Conservation (phyloP, 2,797 vertebrate genomes). For the Ceryle rudis region DNA sequence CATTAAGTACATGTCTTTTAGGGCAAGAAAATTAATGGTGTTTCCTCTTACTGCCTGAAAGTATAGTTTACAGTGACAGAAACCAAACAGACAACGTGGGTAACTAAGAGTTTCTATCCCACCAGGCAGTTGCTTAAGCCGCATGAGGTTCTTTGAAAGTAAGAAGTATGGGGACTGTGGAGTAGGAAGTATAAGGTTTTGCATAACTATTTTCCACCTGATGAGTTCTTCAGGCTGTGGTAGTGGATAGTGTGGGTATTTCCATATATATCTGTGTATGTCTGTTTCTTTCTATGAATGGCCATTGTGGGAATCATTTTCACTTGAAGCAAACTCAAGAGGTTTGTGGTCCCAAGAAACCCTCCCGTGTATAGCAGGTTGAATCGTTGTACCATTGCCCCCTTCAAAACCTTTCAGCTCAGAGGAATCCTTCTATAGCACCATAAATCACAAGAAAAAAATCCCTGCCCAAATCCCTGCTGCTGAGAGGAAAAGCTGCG, state of each 20-base stretch:
- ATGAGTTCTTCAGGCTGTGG: not conserved
- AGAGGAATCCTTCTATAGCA: not conserved
- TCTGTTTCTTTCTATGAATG: not conserved
- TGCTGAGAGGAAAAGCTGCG: not conserved
- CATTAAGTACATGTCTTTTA: not conserved
- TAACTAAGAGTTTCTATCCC: not conserved
- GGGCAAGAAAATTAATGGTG: not conserved
- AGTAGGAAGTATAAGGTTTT: not conserved
- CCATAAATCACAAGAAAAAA: not conserved
- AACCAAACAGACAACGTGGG: fast-evolving
- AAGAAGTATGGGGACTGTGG: not conserved
- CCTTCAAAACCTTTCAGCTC: not conserved
- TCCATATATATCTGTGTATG: not conserved
- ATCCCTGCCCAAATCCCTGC: not conserved
- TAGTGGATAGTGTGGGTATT: not conserved
- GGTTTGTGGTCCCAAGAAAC: not conserved
- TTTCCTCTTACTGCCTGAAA: not conserved
- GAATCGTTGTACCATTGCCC: not conserved
- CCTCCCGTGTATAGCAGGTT: not conserved
- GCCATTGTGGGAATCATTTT: not conserved
- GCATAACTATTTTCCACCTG: not conserved
- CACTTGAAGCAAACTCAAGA: not conserved
- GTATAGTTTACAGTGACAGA: fast-evolving
- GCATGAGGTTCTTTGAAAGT: not conserved
- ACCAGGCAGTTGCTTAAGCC: not conserved